phyloP scores from a whole-genome alignment of 1,140 invertebrate genomes.

The Whitmania pigra region DNA sequence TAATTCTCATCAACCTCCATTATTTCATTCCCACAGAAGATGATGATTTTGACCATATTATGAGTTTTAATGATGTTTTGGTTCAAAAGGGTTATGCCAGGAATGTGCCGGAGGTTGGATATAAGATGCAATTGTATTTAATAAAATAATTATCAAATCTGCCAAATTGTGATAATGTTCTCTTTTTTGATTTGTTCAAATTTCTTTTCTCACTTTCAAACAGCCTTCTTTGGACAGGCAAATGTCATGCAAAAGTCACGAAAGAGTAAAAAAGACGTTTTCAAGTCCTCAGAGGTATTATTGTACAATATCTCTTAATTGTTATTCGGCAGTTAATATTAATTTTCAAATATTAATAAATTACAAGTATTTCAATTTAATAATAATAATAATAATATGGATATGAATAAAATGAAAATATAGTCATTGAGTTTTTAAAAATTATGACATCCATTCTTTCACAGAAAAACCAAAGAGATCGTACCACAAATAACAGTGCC shows the following conservation, averaged over 20 bases:
- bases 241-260: neutral
- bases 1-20: neutral
- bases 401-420: too few species aligned
- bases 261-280: neutral
- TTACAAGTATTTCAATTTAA: too few species aligned
- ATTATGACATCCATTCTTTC: neutral
- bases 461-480: neutral
- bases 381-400: too few species aligned
- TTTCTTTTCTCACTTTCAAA: neutral
- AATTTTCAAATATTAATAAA: too few species aligned
- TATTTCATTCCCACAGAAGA: neutral
- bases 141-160: neutral
- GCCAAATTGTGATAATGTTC: neutral
- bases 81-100: constrained; percentile 6
- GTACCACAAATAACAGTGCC: neutral
- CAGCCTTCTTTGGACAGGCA: too few species aligned
- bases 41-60: neutral
- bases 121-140: neutral
- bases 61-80: neutral
- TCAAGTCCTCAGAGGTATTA: too few species aligned
- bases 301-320: too few species aligned
- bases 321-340: too few species aligned
- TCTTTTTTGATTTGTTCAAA: neutral
- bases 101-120: neutral
- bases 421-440: too few species aligned